These are phyloP conservation scores for Orchesella cincta DNA, from an alignment of 1,140 invertebrate genomes.

Conservation along the genomic window DNA sequence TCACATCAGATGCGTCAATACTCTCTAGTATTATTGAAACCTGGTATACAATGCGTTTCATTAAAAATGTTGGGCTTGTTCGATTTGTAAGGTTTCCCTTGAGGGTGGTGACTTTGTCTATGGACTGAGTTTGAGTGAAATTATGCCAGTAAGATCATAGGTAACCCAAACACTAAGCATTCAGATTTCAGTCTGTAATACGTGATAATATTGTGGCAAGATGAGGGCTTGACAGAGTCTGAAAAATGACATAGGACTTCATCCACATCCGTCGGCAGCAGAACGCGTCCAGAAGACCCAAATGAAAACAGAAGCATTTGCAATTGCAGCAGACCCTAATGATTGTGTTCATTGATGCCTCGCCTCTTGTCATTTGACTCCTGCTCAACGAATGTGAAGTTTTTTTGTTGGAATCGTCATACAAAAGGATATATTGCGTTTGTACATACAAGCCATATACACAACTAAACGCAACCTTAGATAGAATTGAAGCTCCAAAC, in stretches of 20 bases:
- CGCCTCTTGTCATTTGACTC: not conserved
- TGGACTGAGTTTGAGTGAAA: not conserved
- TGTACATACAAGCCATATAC: too few relatives aligned
- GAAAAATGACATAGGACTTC: not conserved
- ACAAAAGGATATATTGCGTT: too few relatives aligned
- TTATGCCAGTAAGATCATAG: not conserved
- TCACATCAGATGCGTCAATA: not conserved
- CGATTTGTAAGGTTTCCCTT: not conserved
- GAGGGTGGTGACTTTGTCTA: slow-evolving; percentile 19
- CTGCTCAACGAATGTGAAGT: too few relatives aligned
- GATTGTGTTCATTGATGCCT: not conserved
- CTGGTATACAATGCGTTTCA: too few relatives aligned
- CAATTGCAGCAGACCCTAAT: not conserved
- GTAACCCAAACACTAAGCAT: too few relatives aligned
- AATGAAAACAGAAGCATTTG: not conserved
- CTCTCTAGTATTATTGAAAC: not conserved
- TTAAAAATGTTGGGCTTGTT: slow-evolving; percentile 16
- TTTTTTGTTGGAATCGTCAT: too few relatives aligned
- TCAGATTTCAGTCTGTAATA: too few relatives aligned
- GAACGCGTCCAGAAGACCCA: not conserved
- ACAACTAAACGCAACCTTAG: too few relatives aligned
- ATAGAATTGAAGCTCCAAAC: too few relatives aligned
- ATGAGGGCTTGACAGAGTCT: not conserved
- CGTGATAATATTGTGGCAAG: not conserved
- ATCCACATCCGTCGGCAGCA: not conserved